Evolutionary conservation across 2,888 invertebrate species (phyloP).

Genomic region (Meteorus colon): DNA sequence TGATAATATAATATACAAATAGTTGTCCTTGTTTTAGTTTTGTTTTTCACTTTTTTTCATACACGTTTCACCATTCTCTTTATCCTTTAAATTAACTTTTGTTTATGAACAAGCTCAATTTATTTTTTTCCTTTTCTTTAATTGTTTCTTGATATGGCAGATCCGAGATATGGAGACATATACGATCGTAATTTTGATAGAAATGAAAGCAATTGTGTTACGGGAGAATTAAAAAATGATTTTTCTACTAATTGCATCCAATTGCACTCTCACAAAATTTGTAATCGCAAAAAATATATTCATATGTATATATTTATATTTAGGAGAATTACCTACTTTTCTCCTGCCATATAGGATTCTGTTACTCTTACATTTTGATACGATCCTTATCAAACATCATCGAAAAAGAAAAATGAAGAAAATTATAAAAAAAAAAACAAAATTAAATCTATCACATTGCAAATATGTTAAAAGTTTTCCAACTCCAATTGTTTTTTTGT

Average conservation of each 20-base stretch:
- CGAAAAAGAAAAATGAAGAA: background rate
- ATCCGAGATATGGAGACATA: conserved; percentile 79
- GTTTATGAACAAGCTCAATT: conserved; percentile 72
- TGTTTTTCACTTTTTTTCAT: conserved; percentile 53
- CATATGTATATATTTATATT: conserved; percentile 9
- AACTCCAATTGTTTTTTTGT: background rate
- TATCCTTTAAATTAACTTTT: conserved; percentile 50
- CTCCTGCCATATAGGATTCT: background rate
- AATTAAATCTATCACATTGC: conserved; percentile 51
- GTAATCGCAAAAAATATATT: conserved; percentile 31
- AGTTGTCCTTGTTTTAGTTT: conserved; percentile 61
- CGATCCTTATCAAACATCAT: no score
- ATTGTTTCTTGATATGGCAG: conserved; percentile 78
- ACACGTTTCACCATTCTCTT: conserved; percentile 51
- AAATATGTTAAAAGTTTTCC: conserved; percentile 41
- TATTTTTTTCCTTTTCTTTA: conserved; percentile 42
- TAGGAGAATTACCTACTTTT: background rate
- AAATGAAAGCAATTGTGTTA: conserved; percentile 5
- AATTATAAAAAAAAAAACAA: conserved; percentile 20
- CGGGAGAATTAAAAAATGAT: conserved; percentile 19
- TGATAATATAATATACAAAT: conserved; percentile 71
- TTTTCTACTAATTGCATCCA: conserved; percentile 6
- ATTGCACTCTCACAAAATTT: conserved; percentile 35
- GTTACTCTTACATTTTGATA: conserved; percentile 18
- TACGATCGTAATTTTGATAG: conserved; percentile 8